Conservation (phyloP, 2,113 vertebrate species). For the Petaurus breviceps region DNA sequence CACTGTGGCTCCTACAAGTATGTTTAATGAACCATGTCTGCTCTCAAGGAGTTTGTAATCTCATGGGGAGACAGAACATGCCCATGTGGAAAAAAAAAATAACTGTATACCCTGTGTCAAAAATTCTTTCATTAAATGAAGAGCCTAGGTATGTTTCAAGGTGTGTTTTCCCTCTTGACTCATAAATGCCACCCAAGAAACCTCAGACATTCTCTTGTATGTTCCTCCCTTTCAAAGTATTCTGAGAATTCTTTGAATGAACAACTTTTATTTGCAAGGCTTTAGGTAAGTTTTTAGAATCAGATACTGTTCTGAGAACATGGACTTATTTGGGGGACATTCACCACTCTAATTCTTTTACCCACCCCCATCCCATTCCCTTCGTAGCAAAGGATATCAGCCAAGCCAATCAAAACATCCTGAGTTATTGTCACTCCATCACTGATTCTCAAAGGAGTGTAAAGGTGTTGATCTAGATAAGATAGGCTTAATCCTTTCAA, state of each 20-base stretch:
- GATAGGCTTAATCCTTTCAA: not conserved
- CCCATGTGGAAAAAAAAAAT: not conserved
- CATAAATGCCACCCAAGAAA: not conserved
- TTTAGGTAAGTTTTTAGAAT: not conserved
- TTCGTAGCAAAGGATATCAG: not conserved
- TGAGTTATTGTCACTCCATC: not conserved
- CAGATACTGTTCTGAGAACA: not conserved
- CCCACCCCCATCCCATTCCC: not conserved
- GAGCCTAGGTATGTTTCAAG: not conserved
- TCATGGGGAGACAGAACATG: not conserved
- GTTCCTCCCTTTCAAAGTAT: not conserved
- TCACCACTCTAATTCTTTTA: not conserved
- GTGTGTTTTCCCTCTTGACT: not conserved
- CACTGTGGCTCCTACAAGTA: not conserved
- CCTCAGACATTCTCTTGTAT: not conserved
- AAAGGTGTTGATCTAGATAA: not conserved
- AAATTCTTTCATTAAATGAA: not conserved
- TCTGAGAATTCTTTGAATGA: not conserved
- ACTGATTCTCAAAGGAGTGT: not conserved
- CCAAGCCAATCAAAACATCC: not conserved
- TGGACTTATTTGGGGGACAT: not conserved
- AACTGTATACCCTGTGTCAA: not conserved
- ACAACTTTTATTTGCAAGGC: not conserved
- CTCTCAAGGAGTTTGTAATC: not conserved
- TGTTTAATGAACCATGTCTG: not conserved